Evolutionary conservation across 2,888 invertebrate genomes (phyloP), one percentile per base, ranked within the genome.

Genomic region (Argyresthia albistria): DNA sequence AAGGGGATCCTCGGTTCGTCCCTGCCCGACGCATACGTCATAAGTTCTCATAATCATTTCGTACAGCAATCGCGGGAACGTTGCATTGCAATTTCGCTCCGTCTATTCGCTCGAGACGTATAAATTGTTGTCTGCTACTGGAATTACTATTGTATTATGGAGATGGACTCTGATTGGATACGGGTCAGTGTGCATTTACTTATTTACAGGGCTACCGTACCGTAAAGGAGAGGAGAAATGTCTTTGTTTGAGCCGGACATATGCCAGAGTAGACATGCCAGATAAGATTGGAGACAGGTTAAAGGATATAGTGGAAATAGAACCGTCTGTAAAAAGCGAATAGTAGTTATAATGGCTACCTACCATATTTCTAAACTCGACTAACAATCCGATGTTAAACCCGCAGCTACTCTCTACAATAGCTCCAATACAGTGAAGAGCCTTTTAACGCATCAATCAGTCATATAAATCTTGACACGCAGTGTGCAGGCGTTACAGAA

Each of bases 21-120:
- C 25, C 25, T 25, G 25, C 25, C 25, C 25, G 25, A 25, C 25
- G 3, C 25, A 25, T 25, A 25, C 25, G 11, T 25, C 25, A 35
- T 47, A 47, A 48, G 12, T 48, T 37, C 57, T 61, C 64, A 65
- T 66, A 61, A 69, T 76, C 72, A 77, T 73, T 68, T 67, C 53
- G 61, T 61, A 58, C 55, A 56, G 62, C 75, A 76, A 78, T 76
- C 64, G 70, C 61, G 55, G 66, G 70, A 65, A 66, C 63, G 66
- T 63, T 66, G 65, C 59, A 64, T 65, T 58, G 65, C 51, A 54
- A 55, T 53, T 62, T 58, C 60, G 50, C 43, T 55, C 60, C 59
- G 55, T 61, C 65, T 64, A 60, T 61, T 61, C 62, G 57, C 63
- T 62, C 60, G 61, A 62, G 58, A 62, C 43, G 25, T 42, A 42